phyloP scores from a whole-genome alignment of 2,888 invertebrate species.

The Sicus ferrugineus region DNA sequence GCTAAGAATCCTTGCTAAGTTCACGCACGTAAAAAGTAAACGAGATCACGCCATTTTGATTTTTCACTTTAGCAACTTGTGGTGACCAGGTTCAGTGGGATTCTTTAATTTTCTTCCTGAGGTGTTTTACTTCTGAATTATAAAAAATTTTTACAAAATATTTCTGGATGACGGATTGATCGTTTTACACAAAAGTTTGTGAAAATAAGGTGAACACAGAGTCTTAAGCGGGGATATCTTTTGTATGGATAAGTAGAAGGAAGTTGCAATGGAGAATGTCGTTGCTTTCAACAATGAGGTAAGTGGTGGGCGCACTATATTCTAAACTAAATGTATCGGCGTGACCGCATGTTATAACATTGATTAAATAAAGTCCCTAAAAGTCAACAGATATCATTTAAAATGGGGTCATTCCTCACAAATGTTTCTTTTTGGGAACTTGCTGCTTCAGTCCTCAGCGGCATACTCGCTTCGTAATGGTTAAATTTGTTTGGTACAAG shows the following conservation, averaged over 20 bases:
- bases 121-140: conserved; percentile 42
- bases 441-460: too few species aligned
- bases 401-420: too few species aligned
- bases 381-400: too few species aligned
- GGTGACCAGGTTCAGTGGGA: conserved; percentile 14
- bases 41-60: conserved; percentile 54
- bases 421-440: too few species aligned
- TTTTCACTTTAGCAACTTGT: conserved; percentile 52
- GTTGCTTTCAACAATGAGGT: conserved; percentile 64
- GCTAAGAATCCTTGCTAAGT: too few species aligned
- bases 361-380: too few species aligned
- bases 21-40: not conserved
- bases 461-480: too few species aligned
- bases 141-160: conserved; percentile 36
- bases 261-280: conserved; percentile 61
- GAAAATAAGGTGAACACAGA: conserved; percentile 31
- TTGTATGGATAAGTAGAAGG: conserved; percentile 21
- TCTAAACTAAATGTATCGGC: too few species aligned
- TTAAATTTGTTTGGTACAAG: too few species aligned
- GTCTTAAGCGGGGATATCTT: conserved; percentile 12
- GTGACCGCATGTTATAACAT: too few species aligned
- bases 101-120: conserved; percentile 38
- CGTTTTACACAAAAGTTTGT: conserved; percentile 15
- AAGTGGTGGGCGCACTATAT: too few species aligned
- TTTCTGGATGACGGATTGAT: not conserved